Percentiles rank a stretch among this genome's conserved stretches.
Evolutionary conservation across 2,113 vertebrate genomes (phyloP).

Genomic region (Lasiurus cinereus): DNA sequence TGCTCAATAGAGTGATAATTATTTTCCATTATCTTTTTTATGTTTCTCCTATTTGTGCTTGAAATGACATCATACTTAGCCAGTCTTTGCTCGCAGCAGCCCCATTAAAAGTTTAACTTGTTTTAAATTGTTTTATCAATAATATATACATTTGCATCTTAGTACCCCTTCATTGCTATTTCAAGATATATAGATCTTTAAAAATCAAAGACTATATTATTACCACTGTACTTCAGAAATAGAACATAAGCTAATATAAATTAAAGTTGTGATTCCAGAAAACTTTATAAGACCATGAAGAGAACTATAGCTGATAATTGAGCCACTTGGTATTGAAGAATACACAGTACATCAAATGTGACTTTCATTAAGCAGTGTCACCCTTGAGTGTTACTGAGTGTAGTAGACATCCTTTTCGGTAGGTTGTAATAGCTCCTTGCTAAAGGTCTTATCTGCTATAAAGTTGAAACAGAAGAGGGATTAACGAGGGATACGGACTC

Average conservation of each 20-base stretch:
- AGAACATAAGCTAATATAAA: conserved; percentile 3
- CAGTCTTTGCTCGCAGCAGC: not conserved
- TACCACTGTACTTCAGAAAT: not conserved
- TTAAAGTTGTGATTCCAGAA: not conserved
- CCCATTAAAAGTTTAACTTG: not conserved
- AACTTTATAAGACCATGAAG: not conserved
- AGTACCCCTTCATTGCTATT: not conserved
- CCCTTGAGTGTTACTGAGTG: not conserved
- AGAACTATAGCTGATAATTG: not conserved
- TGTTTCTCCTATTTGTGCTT: not conserved
- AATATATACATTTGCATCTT: not conserved
- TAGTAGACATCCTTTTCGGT: not conserved
- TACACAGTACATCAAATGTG: not conserved
- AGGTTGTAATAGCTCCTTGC: not conserved
- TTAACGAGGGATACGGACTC: not conserved
- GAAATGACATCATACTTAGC: not conserved
- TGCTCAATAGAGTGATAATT: not conserved
- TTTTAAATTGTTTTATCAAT: not conserved
- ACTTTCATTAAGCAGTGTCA: not conserved
- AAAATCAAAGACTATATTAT: not conserved
- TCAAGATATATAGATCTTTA: not conserved
- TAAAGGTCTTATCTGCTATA: not conserved
- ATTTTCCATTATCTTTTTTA: not conserved
- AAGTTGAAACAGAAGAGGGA: not conserved
- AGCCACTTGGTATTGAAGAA: not conserved